Evolutionary conservation across 2,113 vertebrate species (phyloP), one percentile per base, ranked within the genome.

Genomic region (Notarius quadriscutis): DNA sequence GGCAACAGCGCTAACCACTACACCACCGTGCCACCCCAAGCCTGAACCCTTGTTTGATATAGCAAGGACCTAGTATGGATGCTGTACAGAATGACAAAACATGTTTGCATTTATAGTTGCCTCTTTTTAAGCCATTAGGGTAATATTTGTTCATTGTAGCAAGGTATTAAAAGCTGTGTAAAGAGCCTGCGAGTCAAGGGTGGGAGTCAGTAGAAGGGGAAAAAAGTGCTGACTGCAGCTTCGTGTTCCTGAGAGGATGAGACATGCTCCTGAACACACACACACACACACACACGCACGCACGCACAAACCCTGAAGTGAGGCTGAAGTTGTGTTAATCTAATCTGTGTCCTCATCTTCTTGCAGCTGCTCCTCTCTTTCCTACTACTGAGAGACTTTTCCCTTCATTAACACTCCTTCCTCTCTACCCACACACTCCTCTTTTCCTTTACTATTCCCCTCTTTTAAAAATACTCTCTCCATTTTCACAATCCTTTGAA

Each of bases 311-410:
- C 25, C 88, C 84, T 89, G 88, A 92, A 88, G 87, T 91, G 87
- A 92, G 84, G 84, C 93, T 93, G 91, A 90, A 91, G 91, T 90
- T 90, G n/a, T 91, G 89, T 90, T 93, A 93, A 95, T 95, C 93
- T 91, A 93, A 94, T 95, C 93, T 92, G 91, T 86, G 79, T 91
- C 88, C 87, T 91, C 84, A 86, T 89, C 84, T 89, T 84, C 72
- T 72, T 86, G 67, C 80, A 84, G 87, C 88, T 85, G 72, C 72
- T 85, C 72, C 60, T 86, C 69, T 41, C 27, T 85, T 79, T 69
- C 72, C 41, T 69, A 63, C 84, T 82, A n/a, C 84, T 72, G 60
- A 83, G 65, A 48, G 78, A 81, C 65, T 85, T 86, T 55, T 55
- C 67, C 85, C 72, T 65, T 53, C 78, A 84, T 87, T 75, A 74